Evolutionary conservation across 2,888 invertebrate species (phyloP).

Genomic region (Brachycybe producta): DNA sequence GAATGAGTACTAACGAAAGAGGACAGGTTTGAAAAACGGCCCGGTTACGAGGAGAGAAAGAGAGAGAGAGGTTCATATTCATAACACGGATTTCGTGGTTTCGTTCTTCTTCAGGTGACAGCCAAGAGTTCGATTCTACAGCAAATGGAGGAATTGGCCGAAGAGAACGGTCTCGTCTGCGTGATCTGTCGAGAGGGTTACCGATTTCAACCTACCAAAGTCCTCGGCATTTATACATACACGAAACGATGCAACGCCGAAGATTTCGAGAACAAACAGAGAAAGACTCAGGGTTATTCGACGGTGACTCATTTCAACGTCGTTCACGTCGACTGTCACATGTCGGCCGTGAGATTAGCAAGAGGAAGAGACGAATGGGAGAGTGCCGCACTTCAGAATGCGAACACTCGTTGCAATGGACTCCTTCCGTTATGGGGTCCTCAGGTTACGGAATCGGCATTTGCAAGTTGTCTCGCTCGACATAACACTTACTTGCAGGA

Average conservation of each 20-base stretch:
- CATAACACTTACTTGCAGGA: constrained; percentile 40
- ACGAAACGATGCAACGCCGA: constrained; percentile 90
- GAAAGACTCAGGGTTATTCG: constrained; percentile 67
- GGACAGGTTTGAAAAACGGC: constrained; percentile 57
- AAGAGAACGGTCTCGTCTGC: constrained; percentile 89
- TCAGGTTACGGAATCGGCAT: constrained; percentile 79
- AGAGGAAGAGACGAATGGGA: constrained; percentile 89
- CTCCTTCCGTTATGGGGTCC: constrained; percentile 93
- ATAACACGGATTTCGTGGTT: too few relatives aligned
- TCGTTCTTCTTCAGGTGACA: constrained; percentile 46
- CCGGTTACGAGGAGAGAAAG: too few relatives aligned
- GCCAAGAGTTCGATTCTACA: constrained; percentile 73
- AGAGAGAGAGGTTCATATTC: constrained; percentile 14
- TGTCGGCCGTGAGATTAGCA: constrained; percentile 76
- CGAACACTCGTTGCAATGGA: constrained; percentile 94
- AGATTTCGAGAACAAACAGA: constrained; percentile 74
- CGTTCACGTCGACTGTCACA: constrained; percentile 96
- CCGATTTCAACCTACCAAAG: constrained; percentile 83
- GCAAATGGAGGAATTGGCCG: constrained; percentile 87
- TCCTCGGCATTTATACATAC: constrained; percentile 91
- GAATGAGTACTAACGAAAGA: constrained; percentile 90
- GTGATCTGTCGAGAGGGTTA: constrained; percentile 97
- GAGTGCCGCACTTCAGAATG: constrained; percentile 92
- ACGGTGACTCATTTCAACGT: constrained; percentile 98
- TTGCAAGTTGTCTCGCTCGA: constrained; percentile 80